Conservation (phyloP, 1,140 invertebrate genomes). For the Triops longicaudatus region DNA sequence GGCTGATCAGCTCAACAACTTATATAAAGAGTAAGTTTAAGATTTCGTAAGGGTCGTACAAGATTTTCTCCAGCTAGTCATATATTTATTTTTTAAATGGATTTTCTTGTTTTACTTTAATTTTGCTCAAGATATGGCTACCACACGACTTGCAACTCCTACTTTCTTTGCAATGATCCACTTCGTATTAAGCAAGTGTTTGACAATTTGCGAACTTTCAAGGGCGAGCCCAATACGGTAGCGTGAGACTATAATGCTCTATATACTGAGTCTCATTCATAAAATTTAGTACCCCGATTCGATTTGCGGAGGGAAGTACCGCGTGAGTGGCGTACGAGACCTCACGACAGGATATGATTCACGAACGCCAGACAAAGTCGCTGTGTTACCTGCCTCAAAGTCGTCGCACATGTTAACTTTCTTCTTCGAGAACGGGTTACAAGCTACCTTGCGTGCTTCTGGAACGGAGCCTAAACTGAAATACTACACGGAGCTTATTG, state of each 20-base stretch:
- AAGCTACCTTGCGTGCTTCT: constrained; percentile 84
- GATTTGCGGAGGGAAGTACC: constrained; percentile 60
- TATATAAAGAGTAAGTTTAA: constrained; percentile 52
- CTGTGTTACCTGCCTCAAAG: constrained; percentile 65
- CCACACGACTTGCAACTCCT: constrained; percentile 77
- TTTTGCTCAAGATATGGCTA: constrained; percentile 56
- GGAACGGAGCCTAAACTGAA: constrained; percentile 99
- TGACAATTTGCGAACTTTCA: constrained; percentile 65
- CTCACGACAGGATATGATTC: constrained; percentile 83
- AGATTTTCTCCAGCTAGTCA: too few species aligned
- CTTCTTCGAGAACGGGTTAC: constrained; percentile 75
- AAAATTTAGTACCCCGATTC: constrained; percentile 62
- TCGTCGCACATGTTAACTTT: constrained; percentile 95
- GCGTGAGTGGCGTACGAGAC: constrained; percentile 69
- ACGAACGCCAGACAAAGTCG: constrained; percentile 56
- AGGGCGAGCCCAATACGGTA: constrained; percentile 53
- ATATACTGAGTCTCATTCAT: constrained; percentile 22
- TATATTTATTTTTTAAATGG: background rate
- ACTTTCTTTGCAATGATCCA: constrained; percentile 76
- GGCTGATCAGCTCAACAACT: constrained; percentile 61
- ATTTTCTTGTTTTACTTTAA: constrained; percentile 24
- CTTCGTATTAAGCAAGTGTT: constrained; percentile 67
- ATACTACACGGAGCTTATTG: constrained; percentile 88
- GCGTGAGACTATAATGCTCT: constrained; percentile 36
- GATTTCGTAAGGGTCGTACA: too few species aligned